phyloP scores from a whole-genome alignment of 37 sponge, comb jelly and placozoan species.

The Oscarella lobularis region DNA sequence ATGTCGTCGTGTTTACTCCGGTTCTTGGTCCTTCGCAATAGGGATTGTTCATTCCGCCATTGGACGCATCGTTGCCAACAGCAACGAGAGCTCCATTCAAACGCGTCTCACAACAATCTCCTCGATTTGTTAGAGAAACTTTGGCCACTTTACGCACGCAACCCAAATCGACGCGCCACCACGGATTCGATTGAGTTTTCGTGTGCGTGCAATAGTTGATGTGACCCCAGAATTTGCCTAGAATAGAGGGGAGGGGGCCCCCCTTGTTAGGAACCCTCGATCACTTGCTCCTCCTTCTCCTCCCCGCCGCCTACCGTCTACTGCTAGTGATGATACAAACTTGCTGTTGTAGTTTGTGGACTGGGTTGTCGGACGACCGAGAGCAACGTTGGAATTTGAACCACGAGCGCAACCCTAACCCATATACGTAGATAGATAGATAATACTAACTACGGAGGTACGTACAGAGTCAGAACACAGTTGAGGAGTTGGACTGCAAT shows the following conservation, averaged over 20 bases:
- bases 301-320: not conserved
- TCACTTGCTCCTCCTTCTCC: too few species aligned
- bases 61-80: not conserved
- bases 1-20: not conserved
- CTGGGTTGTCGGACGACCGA: not conserved
- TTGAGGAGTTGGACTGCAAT: not conserved
- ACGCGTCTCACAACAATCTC: not conserved
- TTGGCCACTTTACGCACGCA: not conserved
- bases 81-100: not conserved
- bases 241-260: too few species aligned
- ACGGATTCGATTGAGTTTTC: not conserved
- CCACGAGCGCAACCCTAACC: not conserved
- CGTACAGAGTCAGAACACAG: not conserved
- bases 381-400: not conserved
- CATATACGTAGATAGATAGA: not conserved
- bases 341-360: not conserved
- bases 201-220: conserved; percentile 2
- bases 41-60: not conserved
- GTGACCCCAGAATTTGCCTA: not conserved
- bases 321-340: not conserved
- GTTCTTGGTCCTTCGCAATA: not conserved
- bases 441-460: not conserved
- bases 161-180: not conserved
- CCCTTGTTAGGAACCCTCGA: too few species aligned
- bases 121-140: not conserved